Conservation (phyloP, 2,888 invertebrate genomes). For the Andricus curvator region DNA sequence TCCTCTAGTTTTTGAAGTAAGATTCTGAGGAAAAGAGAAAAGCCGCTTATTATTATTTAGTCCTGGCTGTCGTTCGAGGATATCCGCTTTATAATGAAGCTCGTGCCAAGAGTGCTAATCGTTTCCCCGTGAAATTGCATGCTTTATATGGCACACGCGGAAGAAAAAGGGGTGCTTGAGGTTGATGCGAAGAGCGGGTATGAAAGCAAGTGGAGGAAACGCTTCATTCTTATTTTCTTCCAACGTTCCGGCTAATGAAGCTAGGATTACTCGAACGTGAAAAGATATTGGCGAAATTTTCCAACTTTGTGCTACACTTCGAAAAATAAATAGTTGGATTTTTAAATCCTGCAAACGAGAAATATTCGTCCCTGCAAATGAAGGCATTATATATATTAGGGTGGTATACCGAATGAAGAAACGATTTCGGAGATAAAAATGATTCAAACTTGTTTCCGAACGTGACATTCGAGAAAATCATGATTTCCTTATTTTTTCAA, state of each 20-base stretch:
- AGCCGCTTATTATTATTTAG: slow-evolving; percentile 34
- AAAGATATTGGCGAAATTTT: slow-evolving; percentile 20
- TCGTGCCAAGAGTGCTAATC: slow-evolving; percentile 64
- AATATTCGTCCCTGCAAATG: neutral
- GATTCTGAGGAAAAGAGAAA: slow-evolving; percentile 4
- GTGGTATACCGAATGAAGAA: too few relatives aligned
- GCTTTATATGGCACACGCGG: slow-evolving; percentile 11
- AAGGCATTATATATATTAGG: too few relatives aligned
- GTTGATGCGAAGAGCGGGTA: slow-evolving; percentile 29
- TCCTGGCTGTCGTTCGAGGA: slow-evolving; percentile 34
- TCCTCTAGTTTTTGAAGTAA: neutral
- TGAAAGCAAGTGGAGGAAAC: slow-evolving; percentile 18
- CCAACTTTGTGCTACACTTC: neutral
- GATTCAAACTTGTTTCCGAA: too few relatives aligned
- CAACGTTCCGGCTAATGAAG: slow-evolving; percentile 27
- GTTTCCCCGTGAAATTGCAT: slow-evolving; percentile 63
- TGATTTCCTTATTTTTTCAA: too few relatives aligned
- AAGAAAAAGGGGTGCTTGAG: slow-evolving; percentile 19
- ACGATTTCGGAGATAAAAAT: too few relatives aligned
- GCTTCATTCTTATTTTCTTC: slow-evolving; percentile 25
- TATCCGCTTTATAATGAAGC: slow-evolving; percentile 56
- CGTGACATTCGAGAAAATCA: too few relatives aligned
- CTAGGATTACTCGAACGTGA: slow-evolving; percentile 19
- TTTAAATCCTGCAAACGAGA: neutral
- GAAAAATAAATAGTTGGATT: neutral